These are phyloP conservation scores for Myiagra hebetior DNA, from an alignment of 2,113 vertebrate species.

Conservation along the genomic window DNA sequence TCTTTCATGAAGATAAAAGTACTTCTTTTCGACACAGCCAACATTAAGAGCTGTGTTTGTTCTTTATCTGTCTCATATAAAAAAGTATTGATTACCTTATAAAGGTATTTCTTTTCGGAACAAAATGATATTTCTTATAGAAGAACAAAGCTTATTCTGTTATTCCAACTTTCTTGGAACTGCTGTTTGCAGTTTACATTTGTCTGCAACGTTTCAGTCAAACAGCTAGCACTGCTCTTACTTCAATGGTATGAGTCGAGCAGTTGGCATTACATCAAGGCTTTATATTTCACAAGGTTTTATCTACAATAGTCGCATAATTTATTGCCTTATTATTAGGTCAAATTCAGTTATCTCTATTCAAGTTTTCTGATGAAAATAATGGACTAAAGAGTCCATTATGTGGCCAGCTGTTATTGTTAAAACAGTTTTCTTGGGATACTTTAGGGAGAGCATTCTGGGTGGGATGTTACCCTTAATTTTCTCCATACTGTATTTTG, in stretches of 20 bases:
- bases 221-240: not conserved
- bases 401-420: not conserved
- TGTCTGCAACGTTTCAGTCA: not conserved
- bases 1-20: slow-evolving; percentile 1
- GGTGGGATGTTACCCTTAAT: not conserved
- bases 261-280: not conserved
- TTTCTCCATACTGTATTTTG: not conserved
- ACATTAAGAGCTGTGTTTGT: not conserved
- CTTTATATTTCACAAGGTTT: not conserved
- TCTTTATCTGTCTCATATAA: not conserved
- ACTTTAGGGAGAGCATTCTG: not conserved
- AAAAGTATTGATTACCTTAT: slow-evolving; percentile 1
- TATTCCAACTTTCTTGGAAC: not conserved
- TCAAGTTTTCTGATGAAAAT: not conserved
- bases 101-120: not conserved
- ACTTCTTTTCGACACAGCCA: not conserved
- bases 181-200: not conserved
- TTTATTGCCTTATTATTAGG: not conserved
- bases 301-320: not conserved
- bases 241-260: not conserved
- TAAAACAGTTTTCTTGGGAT: not conserved
- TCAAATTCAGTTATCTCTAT: not conserved
- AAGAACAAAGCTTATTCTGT: slow-evolving; percentile 24
- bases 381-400: not conserved
- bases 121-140: not conserved